phyloP scores from a whole-genome alignment of 2,888 invertebrate genomes.

The Synanthedon vespiformis region DNA sequence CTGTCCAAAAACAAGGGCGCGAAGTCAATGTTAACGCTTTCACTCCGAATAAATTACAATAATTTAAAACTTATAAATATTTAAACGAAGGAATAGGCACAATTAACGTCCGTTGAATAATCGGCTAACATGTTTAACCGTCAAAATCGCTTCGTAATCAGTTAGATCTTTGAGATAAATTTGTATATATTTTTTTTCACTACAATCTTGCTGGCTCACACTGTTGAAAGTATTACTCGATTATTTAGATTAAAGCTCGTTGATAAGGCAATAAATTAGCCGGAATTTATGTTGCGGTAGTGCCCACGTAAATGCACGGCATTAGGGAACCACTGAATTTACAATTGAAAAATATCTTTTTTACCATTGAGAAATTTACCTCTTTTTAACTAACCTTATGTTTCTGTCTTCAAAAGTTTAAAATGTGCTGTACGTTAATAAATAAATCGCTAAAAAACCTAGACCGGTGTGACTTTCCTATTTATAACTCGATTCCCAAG shows the following conservation, averaged over 20 bases:
- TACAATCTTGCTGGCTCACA: slow-evolving; percentile 16
- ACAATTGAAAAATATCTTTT: too few species aligned
- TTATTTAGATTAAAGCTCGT: slow-evolving; percentile 7
- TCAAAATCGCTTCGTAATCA: slow-evolving; percentile 13
- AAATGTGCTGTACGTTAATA: too few species aligned
- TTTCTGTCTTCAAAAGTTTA: too few species aligned
- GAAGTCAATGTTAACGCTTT: slow-evolving; percentile 43
- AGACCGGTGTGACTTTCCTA: too few species aligned
- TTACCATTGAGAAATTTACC: too few species aligned
- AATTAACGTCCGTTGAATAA: not conserved
- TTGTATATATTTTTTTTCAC: slow-evolving; percentile 24
- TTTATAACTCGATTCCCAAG: too few species aligned
- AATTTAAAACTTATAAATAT: slow-evolving; percentile 32
- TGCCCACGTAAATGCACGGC: not conserved
- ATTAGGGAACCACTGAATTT: too few species aligned
- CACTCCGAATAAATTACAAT: slow-evolving; percentile 55
- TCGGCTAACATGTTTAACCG: not conserved
- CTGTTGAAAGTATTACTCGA: slow-evolving; percentile 28
- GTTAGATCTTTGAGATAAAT: slow-evolving; percentile 27
- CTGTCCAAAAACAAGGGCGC: slow-evolving; percentile 2
- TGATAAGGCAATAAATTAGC: slow-evolving; percentile 1
- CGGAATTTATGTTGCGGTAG: not conserved
- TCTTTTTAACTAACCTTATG: too few species aligned
- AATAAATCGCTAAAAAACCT: too few species aligned
- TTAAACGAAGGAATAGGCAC: slow-evolving; percentile 21